phyloP scores from a whole-genome alignment of 2,797 vertebrate genomes.

The Mus spretus region DNA sequence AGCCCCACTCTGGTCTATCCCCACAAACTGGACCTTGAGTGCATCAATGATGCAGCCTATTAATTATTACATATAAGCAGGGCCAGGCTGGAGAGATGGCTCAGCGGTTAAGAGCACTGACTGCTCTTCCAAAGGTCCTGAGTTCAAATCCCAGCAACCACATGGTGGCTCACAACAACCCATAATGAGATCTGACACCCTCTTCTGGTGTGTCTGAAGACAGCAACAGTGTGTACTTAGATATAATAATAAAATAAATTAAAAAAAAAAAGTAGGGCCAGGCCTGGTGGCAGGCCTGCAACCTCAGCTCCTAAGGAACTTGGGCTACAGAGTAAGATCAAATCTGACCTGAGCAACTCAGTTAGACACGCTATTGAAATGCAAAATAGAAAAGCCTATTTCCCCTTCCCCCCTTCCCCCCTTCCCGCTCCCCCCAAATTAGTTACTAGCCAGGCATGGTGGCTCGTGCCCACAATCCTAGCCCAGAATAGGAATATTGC shows the following conservation, averaged over 20 bases:
- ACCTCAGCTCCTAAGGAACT: not conserved
- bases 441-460: not conserved
- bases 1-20: not conserved
- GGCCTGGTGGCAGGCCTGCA: not conserved
- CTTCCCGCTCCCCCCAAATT: not conserved
- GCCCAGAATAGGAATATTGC: no score
- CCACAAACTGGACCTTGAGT: not conserved
- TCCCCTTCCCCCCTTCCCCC: not conserved
- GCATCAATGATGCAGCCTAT: not conserved
- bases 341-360: not conserved
- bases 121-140: no score
- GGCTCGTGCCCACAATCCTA: not conserved
- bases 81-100: no score
- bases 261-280: no score
- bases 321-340: not conserved
- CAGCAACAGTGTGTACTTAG: no score
- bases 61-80: not conserved
- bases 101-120: no score
- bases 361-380: not conserved
- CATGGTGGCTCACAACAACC: no score
- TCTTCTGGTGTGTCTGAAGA: no score
- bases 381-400: not conserved
- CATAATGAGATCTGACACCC: no score
- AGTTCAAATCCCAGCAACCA: no score
- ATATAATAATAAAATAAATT: no score